A percentile compares a stretch with the other conserved stretches of the same genome.
phyloP scores from a whole-genome alignment of 2,888 invertebrate genomes.

The Pecten maximus region DNA sequence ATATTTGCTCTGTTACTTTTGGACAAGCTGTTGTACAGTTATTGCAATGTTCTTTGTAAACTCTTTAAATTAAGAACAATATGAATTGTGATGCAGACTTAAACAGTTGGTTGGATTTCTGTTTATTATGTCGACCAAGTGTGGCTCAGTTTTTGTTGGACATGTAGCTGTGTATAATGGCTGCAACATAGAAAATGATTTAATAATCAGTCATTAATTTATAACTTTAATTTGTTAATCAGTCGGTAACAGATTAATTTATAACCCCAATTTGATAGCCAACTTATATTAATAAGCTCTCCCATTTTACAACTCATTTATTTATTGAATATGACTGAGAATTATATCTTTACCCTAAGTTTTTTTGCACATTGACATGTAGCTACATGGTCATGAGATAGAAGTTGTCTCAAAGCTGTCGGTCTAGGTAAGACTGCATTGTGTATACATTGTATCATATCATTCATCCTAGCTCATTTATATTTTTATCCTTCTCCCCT shows the following conservation, averaged over 20 bases:
- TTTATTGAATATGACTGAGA: constrained; percentile 15
- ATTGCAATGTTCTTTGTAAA: background rate
- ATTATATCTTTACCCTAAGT: background rate
- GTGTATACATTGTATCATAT: constrained; percentile 26
- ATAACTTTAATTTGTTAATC: background rate
- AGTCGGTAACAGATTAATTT: background rate
- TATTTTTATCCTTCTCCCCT: background rate
- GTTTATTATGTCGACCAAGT: background rate
- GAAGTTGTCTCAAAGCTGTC: background rate
- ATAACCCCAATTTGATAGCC: constrained; percentile 4
- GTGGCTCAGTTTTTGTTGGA: background rate
- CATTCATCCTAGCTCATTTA: constrained; percentile 15
- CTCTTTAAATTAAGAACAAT: background rate
- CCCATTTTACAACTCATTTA: background rate
- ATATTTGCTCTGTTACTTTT: no score
- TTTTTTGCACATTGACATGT: background rate
- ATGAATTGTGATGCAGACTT: background rate
- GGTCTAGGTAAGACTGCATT: background rate
- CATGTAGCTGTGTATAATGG: background rate
- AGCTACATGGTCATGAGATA: no score
- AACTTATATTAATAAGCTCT: background rate
- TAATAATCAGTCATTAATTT: background rate
- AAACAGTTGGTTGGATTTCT: background rate
- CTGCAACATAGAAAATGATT: background rate
- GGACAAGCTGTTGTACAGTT: no score